Base-by-base conservation (phyloP, 2,888 invertebrate species). In the Labia minor region DNA sequence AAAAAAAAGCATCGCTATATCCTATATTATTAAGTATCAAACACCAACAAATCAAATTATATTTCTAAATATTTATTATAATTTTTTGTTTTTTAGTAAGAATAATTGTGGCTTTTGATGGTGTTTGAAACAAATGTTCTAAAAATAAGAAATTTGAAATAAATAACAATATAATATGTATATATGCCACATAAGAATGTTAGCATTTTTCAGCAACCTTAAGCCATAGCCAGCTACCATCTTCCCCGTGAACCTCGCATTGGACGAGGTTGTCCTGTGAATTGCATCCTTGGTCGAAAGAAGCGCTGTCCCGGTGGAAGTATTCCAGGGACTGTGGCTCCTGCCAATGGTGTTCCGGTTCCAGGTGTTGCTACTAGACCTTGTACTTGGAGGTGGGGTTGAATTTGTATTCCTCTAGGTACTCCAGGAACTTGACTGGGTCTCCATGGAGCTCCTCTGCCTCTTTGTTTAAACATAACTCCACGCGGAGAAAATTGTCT, bases 121-220 rank as follows among this genome's bases (percentile, higher is more conserved):
- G 49, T 49, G 49, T 49, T 49, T 49, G 49, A 49, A 49, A 49
- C 16, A 49, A 49, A 8, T 49, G 3, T 49, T 49, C 49, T 49
- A 49, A n/a, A n/a, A 49, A 14, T 49, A 49, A 49, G 49, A 49
- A 49, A n/a, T n/a, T n/a, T n/a, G 49, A 49, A 49, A 49, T 49
- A 49, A 26, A 49, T 49, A 8, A 49, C 49, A 49, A 49, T 49
- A 49, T 26, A 26, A 26, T 26, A 16, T 49, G 3, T 49, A 49
- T 49, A 49, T 4, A 49, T 49, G 49, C 49, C 14, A 49, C 49
- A 49, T n/a, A 14, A 49, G 14, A 26, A 49, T 49, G 33, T 8
- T 33, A 49, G 49, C 49, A 49, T 49, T 49, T 49, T 49, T n/a
- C 26, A 26, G 26, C 26, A 26, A 26, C 26, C 26, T 26, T 26